Evolutionary conservation across 1,140 invertebrate species (phyloP).

Genomic region (Berghia stephanieae): DNA sequence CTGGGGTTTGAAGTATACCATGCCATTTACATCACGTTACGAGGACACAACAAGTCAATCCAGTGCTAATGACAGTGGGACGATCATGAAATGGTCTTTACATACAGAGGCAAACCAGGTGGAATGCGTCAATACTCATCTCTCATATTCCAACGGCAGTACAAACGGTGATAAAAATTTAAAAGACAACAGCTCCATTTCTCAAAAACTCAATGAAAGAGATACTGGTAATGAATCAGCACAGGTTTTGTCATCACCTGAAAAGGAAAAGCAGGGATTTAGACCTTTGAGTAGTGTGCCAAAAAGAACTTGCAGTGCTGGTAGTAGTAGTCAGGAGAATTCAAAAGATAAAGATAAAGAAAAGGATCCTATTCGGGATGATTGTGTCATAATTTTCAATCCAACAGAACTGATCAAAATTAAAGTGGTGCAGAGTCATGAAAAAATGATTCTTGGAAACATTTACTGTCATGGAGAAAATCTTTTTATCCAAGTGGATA

Average conservation of each 20-base stretch:
- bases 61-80: conserved; percentile 59
- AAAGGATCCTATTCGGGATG: conserved; percentile 38
- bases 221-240: neutral
- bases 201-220: neutral
- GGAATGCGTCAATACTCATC: conserved; percentile 59
- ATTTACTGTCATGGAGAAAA: conserved; percentile 73
- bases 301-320: conserved; percentile 51
- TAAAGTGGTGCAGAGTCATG: conserved; percentile 63
- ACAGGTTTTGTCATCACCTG: conserved; percentile 67
- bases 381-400: conserved; percentile 53
- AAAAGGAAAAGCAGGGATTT: conserved; percentile 65
- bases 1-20: conserved; percentile 73
- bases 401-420: conserved; percentile 60
- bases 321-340: conserved; percentile 46
- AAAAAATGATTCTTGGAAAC: conserved; percentile 71
- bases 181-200: neutral
- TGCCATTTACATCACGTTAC: conserved; percentile 44
- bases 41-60: conserved; percentile 52
- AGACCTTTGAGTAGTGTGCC: conserved; percentile 51
- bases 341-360: conserved; percentile 49
- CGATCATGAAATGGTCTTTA: neutral
- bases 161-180: neutral
- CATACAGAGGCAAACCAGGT: conserved; percentile 41
- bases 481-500: conserved; percentile 74
- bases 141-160: neutral